These are phyloP conservation scores for Agrochola litura DNA, from an alignment of 2,888 invertebrate genomes.

Conservation along the genomic window DNA sequence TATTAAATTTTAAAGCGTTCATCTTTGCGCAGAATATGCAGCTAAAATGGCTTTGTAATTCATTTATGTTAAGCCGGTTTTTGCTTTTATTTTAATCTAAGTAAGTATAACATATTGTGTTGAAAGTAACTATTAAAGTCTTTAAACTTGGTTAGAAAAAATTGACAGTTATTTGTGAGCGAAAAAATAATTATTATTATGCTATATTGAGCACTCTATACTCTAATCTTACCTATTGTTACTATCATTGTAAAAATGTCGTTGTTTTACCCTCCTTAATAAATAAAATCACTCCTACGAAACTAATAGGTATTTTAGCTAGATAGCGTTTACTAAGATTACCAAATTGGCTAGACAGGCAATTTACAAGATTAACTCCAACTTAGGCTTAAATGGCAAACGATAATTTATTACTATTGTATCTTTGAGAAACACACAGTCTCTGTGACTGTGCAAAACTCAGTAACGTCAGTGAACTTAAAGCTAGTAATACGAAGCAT, in stretches of 20 bases:
- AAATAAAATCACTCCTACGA: too few relatives aligned
- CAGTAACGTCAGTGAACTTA: background rate
- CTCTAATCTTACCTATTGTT: too few relatives aligned
- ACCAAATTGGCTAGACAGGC: background rate
- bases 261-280: too few relatives aligned
- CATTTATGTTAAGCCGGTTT: slow-evolving; percentile 9
- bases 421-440: background rate
- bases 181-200: background rate
- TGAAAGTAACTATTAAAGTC: background rate
- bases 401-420: background rate
- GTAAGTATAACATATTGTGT: too few relatives aligned
- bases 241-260: too few relatives aligned
- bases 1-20: slow-evolving; percentile 39
- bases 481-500: background rate
- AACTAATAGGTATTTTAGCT: background rate
- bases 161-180: background rate
- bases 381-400: background rate
- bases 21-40: slow-evolving; percentile 31
- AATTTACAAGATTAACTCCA: background rate
- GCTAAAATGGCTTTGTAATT: slow-evolving; percentile 26
- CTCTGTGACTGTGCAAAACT: background rate
- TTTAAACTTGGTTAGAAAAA: background rate
- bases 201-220: too few relatives aligned
- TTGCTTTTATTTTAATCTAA: slow-evolving; percentile 1
- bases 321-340: background rate